Base-by-base conservation (phyloP, 2,888 invertebrate species). In the Orthosia cruda region DNA sequence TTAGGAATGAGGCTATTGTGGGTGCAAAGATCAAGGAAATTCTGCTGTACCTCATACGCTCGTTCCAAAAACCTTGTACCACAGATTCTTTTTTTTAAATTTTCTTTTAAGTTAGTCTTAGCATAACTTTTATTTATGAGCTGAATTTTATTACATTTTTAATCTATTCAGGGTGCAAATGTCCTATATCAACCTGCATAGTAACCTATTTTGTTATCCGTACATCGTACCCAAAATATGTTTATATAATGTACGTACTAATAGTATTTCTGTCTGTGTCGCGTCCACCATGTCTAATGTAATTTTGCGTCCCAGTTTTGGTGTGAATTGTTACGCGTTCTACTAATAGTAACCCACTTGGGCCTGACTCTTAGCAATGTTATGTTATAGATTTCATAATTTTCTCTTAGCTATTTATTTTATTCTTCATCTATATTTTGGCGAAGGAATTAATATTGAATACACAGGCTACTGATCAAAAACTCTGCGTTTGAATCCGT, bases 281-380 rank as follows among this genome's bases (percentile, higher is more conserved):
- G 65, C 55, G 78, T 69, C 58, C 80, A 84, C 84, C 86, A 74
- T 85, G 80, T 71, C 85, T 76, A 89, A 90, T 88, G 75, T 71
- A 85, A 88, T 90, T 88, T 85, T 79, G 81, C 81, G 87, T 77
- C 86, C 88, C 77, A 81, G 86, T 79, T 89, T 79, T 78, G 74
- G 71, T 84, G 78, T 83, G 50, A 62, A 58, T 78, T 70, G 55
- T 83, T 65, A 68, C 80, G 45, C 45, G 32, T 79, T 57, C 57
- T 71, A 16, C 50, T 57, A 26, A 4, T 75, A 7, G 52, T 58
- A 69, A 32, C 57, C 32, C 66, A 67, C 59, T 71, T 62, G 18
- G 57, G 16, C 13, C 11, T 26, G 20, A 3, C 20, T 49, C 16
- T 45, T 63, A 26, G 49, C 26, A 55, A 49, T 26, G 50, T 65